Evolutionary conservation across 2,113 vertebrate genomes (phyloP).

Genomic region (Psittacus erithacus): DNA sequence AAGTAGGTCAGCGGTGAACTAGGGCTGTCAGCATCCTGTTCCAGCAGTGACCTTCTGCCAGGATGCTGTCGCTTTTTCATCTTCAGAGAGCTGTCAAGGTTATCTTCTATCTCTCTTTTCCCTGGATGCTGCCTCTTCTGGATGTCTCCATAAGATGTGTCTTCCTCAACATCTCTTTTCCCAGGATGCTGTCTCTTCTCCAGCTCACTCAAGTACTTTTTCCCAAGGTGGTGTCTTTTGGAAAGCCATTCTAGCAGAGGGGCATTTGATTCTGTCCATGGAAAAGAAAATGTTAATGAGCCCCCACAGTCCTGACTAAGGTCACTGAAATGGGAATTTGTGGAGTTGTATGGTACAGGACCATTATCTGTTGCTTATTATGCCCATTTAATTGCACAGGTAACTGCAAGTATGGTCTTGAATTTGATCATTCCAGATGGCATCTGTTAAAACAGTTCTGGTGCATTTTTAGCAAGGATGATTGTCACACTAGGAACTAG

Average conservation of each 20-base stretch:
- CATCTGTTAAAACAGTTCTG: not conserved
- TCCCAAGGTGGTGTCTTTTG: conserved; percentile 83
- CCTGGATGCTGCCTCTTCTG: conserved; percentile 79
- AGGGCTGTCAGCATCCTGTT: conserved; percentile 66
- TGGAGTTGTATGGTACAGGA: not conserved
- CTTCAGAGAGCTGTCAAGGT: conserved; percentile 27
- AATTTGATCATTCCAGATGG: not conserved
- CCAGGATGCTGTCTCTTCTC: conserved; percentile 89
- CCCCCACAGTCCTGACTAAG: not conserved
- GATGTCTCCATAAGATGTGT: not conserved
- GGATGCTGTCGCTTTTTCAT: conserved; percentile 83
- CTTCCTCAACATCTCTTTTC: conserved; percentile 72
- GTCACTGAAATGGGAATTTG: not conserved
- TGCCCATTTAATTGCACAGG: not conserved
- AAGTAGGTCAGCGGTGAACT: conserved; percentile 34
- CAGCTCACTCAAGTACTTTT: conserved; percentile 71
- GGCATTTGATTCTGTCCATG: conserved; percentile 72
- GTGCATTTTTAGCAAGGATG: not conserved
- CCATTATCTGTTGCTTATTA: not conserved
- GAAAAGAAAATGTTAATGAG: conserved; percentile 6
- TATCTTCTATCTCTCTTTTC: conserved; percentile 73
- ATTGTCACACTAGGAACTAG: not conserved
- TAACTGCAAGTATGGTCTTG: not conserved
- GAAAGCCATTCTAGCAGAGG: conserved; percentile 76
- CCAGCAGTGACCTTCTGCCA: conserved; percentile 73